Evolutionary conservation across 2,797 vertebrate genomes (phyloP).

Genomic region (Dendrocincla tyrannina): DNA sequence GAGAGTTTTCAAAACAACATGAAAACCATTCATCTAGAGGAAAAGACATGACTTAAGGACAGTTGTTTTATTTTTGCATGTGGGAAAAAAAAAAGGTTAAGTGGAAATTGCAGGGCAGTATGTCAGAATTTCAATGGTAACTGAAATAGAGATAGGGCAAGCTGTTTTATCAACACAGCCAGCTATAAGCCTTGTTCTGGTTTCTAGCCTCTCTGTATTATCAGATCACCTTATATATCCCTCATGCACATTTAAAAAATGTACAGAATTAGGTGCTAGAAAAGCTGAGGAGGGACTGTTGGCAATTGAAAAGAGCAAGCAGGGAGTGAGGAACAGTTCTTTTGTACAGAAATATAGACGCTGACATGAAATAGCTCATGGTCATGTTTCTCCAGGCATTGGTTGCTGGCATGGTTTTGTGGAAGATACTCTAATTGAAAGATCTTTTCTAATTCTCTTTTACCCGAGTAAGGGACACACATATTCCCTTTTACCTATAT

Average conservation of each 20-base stretch:
- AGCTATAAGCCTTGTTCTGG: neutral
- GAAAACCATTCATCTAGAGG: neutral
- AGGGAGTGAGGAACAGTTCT: neutral
- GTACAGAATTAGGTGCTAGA: neutral
- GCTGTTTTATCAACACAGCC: neutral
- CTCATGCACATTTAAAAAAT: neutral
- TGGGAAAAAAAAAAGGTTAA: neutral
- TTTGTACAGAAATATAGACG: neutral
- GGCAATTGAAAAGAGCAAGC: neutral
- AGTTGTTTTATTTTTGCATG: neutral
- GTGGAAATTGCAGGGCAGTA: neutral
- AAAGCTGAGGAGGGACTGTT: neutral
- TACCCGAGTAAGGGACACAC: neutral
- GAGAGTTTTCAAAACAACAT: neutral
- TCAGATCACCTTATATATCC: neutral
- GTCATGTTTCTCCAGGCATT: neutral
- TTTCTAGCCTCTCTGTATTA: neutral
- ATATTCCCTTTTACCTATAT: neutral
- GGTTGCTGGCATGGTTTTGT: neutral
- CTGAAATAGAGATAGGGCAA: neutral
- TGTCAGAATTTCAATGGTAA: neutral
- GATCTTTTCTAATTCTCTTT: neutral
- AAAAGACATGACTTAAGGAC: neutral
- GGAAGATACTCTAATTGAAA: neutral
- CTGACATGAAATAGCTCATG: neutral